phyloP scores from a whole-genome alignment of 1,140 invertebrate species.

The Scaptomyza graminum region DNA sequence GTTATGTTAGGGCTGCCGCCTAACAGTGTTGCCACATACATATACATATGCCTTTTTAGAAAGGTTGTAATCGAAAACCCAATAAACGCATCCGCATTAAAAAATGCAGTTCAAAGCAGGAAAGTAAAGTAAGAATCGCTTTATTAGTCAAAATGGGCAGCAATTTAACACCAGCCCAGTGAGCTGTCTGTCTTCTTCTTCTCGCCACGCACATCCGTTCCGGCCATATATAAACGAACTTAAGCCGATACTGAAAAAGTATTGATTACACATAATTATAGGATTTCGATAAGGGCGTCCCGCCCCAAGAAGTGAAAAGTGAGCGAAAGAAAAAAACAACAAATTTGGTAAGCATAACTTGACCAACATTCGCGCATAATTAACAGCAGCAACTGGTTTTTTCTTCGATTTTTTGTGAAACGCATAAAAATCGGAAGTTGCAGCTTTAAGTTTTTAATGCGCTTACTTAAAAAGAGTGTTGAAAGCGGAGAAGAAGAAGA shows the following conservation, averaged over 20 bases:
- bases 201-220: constrained; percentile 57
- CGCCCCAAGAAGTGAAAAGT: constrained; percentile 54
- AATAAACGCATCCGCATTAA: constrained; percentile 43
- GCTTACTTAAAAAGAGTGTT: constrained; percentile 79
- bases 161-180: constrained; percentile 5
- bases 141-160: constrained; percentile 48
- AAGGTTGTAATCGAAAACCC: constrained; percentile 9
- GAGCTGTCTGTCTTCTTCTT: constrained; percentile 1
- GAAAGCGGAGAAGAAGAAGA: constrained; percentile 47
- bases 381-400: constrained; percentile 70
- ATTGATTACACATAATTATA: constrained; percentile 82
- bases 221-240: constrained; percentile 17
- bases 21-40: neutral
- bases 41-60: neutral
- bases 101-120: neutral
- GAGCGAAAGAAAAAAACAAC: constrained; percentile 45
- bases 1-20: too few relatives aligned
- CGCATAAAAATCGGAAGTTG: constrained; percentile 77
- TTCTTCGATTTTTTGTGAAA: constrained; percentile 46
- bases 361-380: constrained; percentile 73
- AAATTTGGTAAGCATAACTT: constrained; percentile 46
- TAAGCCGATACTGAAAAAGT: constrained; percentile 68
- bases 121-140: constrained; percentile 47
- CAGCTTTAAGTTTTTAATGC: constrained; percentile 73
- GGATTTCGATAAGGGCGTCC: constrained; percentile 55